These are phyloP conservation scores for Brachypalpus laphriformis DNA, from an alignment of 2,888 invertebrate species.

Conservation along the genomic window DNA sequence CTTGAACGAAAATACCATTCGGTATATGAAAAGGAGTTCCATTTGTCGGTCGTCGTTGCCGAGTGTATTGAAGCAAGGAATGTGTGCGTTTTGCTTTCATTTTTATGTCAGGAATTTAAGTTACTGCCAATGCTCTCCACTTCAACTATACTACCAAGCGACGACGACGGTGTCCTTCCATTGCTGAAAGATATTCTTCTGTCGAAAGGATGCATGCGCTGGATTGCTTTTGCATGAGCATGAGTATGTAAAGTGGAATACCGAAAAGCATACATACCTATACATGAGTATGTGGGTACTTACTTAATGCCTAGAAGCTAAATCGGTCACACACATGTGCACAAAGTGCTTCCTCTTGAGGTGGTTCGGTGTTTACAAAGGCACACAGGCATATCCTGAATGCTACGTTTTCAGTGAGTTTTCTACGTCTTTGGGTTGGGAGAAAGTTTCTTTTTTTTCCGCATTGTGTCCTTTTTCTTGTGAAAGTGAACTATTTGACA, in stretches of 20 bases:
- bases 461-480: neutral
- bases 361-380: conserved; percentile 9
- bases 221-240: conserved; percentile 24
- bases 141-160: neutral
- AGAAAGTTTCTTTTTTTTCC: neutral
- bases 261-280: neutral
- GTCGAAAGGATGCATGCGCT: conserved; percentile 44
- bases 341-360: conserved; percentile 61
- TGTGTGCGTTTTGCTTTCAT: conserved; percentile 42
- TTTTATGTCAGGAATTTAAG: conserved; percentile 64
- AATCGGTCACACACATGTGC: conserved; percentile 36
- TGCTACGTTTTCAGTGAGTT: conserved; percentile 13
- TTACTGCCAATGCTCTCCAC: conserved; percentile 35
- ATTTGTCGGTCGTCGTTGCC: conserved; percentile 50
- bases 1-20: conserved; percentile 65
- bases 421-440: conserved; percentile 5
- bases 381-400: neutral
- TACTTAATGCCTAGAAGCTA: conserved; percentile 44
- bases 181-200: neutral
- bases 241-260: neutral
- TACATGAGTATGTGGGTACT: neutral
- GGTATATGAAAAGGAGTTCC: conserved; percentile 42
- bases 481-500: conserved; percentile 52
- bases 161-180: neutral
- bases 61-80: conserved; percentile 43